These are phyloP conservation scores for Cochlearius cochlearius DNA, from an alignment of 2,113 vertebrate species.

Conservation along the genomic window DNA sequence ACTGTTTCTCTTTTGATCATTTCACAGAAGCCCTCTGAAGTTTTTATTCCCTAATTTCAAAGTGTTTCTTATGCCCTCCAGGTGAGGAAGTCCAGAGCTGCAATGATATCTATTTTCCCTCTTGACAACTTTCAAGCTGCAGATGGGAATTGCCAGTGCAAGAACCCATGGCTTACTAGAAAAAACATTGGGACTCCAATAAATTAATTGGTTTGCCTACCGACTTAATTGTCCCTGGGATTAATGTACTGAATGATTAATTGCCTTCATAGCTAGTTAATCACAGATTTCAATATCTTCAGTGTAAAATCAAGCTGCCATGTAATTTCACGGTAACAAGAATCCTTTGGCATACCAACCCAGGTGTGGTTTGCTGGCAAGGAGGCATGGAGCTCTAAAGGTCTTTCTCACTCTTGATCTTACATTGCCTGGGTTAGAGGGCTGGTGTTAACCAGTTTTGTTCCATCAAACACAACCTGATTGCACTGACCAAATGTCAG, in stretches of 20 bases:
- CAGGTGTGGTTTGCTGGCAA: not conserved
- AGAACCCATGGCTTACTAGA: not conserved
- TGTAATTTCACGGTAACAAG: not conserved
- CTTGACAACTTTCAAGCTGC: not conserved
- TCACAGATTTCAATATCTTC: not conserved
- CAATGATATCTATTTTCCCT: not conserved
- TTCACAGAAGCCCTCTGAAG: not conserved
- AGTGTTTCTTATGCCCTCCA: slow-evolving; percentile 14
- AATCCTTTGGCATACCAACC: not conserved
- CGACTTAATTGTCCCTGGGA: not conserved
- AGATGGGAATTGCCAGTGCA: not conserved
- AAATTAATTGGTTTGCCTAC: slow-evolving; percentile 7
- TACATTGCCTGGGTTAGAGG: not conserved
- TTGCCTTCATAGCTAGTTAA: slow-evolving; percentile 2
- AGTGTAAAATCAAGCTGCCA: not conserved
- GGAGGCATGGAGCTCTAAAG: not conserved
- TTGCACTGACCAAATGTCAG: not conserved
- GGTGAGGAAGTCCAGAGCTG: slow-evolving; percentile 13
- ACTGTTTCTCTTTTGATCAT: slow-evolving; percentile 30
- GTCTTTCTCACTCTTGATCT: not conserved
- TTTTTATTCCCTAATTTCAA: slow-evolving; percentile 42
- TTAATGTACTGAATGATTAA: slow-evolving; percentile 26
- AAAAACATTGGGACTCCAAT: not conserved
- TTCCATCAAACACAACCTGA: not conserved
- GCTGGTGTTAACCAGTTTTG: not conserved